Base-by-base conservation (phyloP, 2,113 vertebrate genomes). In the Indicator maculatus region DNA sequence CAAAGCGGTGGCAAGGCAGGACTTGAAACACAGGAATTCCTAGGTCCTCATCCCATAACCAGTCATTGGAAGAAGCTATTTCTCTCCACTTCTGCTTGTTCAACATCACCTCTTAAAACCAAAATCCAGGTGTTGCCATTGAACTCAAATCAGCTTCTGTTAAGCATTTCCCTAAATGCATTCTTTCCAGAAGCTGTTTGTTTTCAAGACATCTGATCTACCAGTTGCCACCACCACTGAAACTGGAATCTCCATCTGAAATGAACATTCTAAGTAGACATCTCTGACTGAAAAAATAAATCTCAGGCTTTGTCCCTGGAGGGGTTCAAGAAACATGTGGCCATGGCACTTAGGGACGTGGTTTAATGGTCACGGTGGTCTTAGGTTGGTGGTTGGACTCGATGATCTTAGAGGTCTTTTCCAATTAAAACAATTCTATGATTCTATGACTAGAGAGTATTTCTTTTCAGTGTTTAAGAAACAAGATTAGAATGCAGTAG, bases 71-170 rank as follows among this genome's bases (percentile, higher is more conserved):
- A 89, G 58, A 65, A 74, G 30, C 12, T 36, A 45, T 67, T 93
- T 84, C 79, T 78, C 53, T 75, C 69, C 72, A 78, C 76, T 88
- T 72, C 33, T 58, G 84, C 64, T 50, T 53, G 30, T 88, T 88
- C 89, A 77, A 8, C 20, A 36, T 18, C 52, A 64, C 60, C 60
- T 95, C 82, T 85, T 75, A 86, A 90, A 88, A 41, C 18, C 69
- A 74, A 90, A 77, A 86, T 90, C 91, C 93, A 93, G 89, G 75
- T 93, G 85, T 50, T 94, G 79, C 60, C 69, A 65, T 58, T 17
- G 44, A 93, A 73, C 70, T 76, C 55, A 86, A 58, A 94, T 84
- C 81, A 94, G 71, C 71, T 92, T 75, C 86, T 79, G 50, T 66
- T 23, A 59, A 79, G 70, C 63, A 63, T n/a, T 85, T 89, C 86